Base-by-base conservation (phyloP, 2,888 invertebrate genomes). In the Eretmocerus hayati region DNA sequence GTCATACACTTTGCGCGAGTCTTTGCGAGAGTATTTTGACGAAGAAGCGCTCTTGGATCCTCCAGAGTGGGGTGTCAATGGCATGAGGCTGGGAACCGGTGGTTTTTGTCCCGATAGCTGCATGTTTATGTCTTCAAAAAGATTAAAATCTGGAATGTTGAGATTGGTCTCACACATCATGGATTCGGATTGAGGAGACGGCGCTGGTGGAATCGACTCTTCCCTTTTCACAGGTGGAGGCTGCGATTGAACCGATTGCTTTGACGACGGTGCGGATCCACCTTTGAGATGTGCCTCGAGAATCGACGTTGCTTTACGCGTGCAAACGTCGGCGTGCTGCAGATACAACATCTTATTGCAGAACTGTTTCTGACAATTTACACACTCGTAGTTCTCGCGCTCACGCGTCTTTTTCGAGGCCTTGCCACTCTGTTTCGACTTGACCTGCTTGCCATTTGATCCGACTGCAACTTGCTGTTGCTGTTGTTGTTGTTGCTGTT, bases 1-100 rank as follows among this genome's bases (percentile, higher is more conserved):
- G 9, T 77, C 77, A 55, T 78, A 78, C 1, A 78, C 77, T 6
- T 77, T 77, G 2, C 78, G 67, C 5, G 71, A 71, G 42, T 70
- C 71, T 33, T 71, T 71, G 11, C 71, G 59, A 21, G 69, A 67
- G 41, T 65, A 69, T 26, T 70, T 70, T 31, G 60, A 58, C 9
- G 52, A 59, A 8, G 8, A 33, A 5, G 8, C 62, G 62, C 18
- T 62, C 57, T 30, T 26, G 32, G 31, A 26, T 18, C 40, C 40
- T n/a, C n/a, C n/a, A n/a, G n/a, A n/a, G 9, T 16, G 9, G 2
- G 19, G n/a, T 5, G 19, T 13, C 9, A 69, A 51, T 11, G 69
- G 68, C 67, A 71, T 66, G 1, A 70, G 53, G 52, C 64, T 67
- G 15, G 71, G 71, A 26, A 71, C 59, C 0, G 71, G 69, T n/a